Evolutionary conservation across 2,797 vertebrate genomes (phyloP).

Genomic region (Peromyscus nudipes): DNA sequence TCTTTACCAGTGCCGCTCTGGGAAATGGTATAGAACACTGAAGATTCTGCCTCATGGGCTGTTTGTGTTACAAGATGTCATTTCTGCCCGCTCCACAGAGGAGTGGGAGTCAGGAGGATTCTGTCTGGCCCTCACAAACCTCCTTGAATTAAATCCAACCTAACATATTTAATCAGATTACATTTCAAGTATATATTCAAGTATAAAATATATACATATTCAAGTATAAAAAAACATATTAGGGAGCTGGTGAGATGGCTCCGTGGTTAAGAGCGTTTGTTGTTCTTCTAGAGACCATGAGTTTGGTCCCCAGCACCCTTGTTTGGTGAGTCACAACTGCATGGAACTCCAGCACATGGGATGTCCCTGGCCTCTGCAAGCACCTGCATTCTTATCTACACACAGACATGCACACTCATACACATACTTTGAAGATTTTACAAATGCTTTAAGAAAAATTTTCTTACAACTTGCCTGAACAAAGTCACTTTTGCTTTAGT

Average conservation of each 20-base stretch:
- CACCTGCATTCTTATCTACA: not conserved
- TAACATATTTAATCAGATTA: slow-evolving; percentile 46
- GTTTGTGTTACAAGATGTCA: not conserved
- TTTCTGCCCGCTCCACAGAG: not conserved
- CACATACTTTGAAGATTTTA: not conserved
- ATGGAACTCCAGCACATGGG: not conserved
- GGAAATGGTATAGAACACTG: slow-evolving; percentile 49
- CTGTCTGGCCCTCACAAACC: not conserved
- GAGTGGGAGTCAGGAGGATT: not conserved
- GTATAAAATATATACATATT: no score
- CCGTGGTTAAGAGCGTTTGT: not conserved
- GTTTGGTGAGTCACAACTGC: no score
- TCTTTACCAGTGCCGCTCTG: slow-evolving; percentile 58
- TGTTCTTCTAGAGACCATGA: not conserved
- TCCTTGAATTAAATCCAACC: slow-evolving; percentile 27
- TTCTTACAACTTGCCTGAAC: not conserved
- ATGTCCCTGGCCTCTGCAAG: no score
- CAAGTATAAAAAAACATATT: not conserved
- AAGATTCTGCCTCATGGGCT: slow-evolving; percentile 3
- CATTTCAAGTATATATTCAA: slow-evolving; percentile 47
- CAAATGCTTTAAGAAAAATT: not conserved
- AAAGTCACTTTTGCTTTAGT: not conserved
- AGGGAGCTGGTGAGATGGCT: not conserved
- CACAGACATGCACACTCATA: no score
- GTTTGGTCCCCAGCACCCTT: not conserved